These are phyloP conservation scores for Momotus momota DNA, from an alignment of 2,797 vertebrate genomes.

Conservation along the genomic window DNA sequence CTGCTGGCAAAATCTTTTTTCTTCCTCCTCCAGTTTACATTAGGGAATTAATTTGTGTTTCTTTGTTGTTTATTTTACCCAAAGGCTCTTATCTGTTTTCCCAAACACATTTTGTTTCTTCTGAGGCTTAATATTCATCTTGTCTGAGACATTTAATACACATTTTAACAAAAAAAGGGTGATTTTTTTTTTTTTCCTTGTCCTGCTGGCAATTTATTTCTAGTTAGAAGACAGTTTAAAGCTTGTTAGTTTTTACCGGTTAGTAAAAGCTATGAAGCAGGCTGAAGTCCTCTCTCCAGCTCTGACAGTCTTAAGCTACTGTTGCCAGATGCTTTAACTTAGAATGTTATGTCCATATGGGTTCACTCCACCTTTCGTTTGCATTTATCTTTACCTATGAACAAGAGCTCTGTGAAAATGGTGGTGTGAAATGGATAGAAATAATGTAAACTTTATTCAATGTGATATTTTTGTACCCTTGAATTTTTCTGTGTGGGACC, in stretches of 20 bases:
- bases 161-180: not conserved
- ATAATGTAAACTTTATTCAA: not conserved
- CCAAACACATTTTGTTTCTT: slow-evolving; percentile 4
- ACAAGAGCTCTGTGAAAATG: not conserved
- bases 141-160: not conserved
- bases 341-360: not conserved
- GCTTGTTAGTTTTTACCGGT: not conserved
- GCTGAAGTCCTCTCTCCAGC: not conserved
- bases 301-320: not conserved
- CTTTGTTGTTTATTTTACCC: slow-evolving; percentile 60
- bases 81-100: slow-evolving; percentile 50
- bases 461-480: not conserved
- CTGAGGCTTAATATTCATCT: not conserved
- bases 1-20: slow-evolving; percentile 52
- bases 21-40: slow-evolving; percentile 56
- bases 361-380: not conserved
- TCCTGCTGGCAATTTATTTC: not conserved
- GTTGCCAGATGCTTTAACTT: not conserved
- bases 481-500: not conserved
- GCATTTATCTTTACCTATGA: not conserved
- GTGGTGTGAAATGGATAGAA: not conserved
- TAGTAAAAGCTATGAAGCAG: not conserved
- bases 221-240: not conserved
- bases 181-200: not conserved
- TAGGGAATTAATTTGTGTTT: slow-evolving; percentile 63